Evolutionary conservation across 2,797 vertebrate species (phyloP).

Genomic region (Limnodromus scolopaceus): DNA sequence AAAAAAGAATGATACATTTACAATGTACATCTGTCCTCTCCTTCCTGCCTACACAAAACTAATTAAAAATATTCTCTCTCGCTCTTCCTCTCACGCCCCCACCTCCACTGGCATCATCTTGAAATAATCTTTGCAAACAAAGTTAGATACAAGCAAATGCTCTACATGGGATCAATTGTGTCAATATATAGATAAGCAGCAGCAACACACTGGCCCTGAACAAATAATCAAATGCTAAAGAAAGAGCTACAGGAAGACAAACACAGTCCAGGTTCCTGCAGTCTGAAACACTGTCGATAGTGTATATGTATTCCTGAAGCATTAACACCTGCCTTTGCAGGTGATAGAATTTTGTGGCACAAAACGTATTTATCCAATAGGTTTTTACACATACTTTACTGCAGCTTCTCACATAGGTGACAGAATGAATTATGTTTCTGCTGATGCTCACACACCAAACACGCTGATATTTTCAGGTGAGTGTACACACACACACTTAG

Average conservation of each 20-base stretch:
- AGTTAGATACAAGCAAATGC: slow-evolving; percentile 21
- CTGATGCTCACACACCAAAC: background rate
- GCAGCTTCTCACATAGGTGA: background rate
- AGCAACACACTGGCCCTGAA: background rate
- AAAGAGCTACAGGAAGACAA: background rate
- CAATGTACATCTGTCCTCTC: slow-evolving; percentile 1
- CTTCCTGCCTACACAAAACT: slow-evolving; percentile 38
- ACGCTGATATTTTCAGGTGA: background rate
- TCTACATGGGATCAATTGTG: background rate
- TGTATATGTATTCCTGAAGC: background rate
- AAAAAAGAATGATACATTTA: background rate
- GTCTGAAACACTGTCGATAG: background rate
- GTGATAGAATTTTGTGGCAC: slow-evolving; percentile 8
- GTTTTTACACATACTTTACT: slow-evolving; percentile 10
- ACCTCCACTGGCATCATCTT: background rate
- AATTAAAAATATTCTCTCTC: slow-evolving; percentile 51
- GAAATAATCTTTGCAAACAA: slow-evolving; percentile 58
- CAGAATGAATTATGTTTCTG: background rate
- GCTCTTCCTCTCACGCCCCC: background rate
- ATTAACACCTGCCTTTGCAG: slow-evolving; percentile 37
- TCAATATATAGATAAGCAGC: slow-evolving; percentile 48
- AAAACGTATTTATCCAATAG: background rate
- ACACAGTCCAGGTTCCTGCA: background rate
- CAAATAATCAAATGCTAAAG: background rate
- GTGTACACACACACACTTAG: background rate